phyloP scores from a whole-genome alignment of 2,113 vertebrate species.

The Percina caprodes region DNA sequence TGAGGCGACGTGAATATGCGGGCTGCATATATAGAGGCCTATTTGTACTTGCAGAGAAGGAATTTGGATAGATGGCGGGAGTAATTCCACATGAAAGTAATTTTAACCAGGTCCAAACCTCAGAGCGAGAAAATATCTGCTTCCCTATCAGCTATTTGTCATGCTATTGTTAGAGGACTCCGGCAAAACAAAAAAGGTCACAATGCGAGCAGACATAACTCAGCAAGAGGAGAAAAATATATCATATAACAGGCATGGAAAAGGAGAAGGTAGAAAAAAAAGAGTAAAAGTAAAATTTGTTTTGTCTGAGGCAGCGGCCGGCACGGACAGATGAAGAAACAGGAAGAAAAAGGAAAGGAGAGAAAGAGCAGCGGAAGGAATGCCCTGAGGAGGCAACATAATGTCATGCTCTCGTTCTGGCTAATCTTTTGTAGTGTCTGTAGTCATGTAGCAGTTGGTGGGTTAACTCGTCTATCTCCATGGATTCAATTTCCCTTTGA shows the following conservation, averaged over 20 bases:
- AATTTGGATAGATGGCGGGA: constrained; percentile 77
- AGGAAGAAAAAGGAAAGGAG: neutral
- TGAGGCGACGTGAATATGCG: constrained; percentile 63
- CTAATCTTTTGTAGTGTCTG: constrained; percentile 52
- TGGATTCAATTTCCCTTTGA: constrained; percentile 44
- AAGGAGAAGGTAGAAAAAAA: neutral
- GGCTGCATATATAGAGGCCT: constrained; percentile 65
- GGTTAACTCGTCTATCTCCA: constrained; percentile 54
- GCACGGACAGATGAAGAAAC: constrained; percentile 29
- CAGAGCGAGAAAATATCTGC: constrained; percentile 68
- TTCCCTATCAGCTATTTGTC: constrained; percentile 74
- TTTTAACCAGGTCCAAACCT: constrained; percentile 77
- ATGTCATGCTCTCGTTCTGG: constrained; percentile 45
- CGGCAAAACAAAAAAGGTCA: constrained; percentile 80
- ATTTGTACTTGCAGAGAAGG: constrained; percentile 72
- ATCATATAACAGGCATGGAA: constrained; percentile 48
- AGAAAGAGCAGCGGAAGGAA: constrained; percentile 23
- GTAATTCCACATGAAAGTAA: constrained; percentile 80
- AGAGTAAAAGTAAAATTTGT: constrained; percentile 30
- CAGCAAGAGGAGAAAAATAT: constrained; percentile 63
- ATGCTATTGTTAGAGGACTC: constrained; percentile 78
- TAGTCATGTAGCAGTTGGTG: constrained; percentile 45
- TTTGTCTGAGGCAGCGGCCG: constrained; percentile 26
- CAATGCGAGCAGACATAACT: constrained; percentile 70
- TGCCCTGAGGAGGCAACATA: constrained; percentile 48